Conservation (phyloP, 2,113 vertebrate species). For the Megalops atlanticus region DNA sequence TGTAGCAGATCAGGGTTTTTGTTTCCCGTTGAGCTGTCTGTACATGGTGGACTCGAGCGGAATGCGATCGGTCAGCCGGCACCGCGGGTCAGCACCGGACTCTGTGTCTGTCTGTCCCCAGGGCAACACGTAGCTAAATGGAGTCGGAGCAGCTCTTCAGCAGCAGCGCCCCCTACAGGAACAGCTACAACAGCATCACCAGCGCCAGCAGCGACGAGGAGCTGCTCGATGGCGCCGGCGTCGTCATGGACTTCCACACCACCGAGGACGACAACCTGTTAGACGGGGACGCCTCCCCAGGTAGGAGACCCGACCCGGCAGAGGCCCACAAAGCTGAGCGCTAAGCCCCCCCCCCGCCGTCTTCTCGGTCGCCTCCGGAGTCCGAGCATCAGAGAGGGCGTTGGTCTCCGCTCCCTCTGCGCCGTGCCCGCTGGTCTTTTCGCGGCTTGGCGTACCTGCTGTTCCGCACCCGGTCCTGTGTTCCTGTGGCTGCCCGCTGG, state of each 20-base stretch:
- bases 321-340: background rate
- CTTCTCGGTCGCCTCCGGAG: background rate
- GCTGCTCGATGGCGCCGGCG: slow-evolving; percentile 92
- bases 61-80: background rate
- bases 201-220: slow-evolving; percentile 98
- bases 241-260: slow-evolving; percentile 97
- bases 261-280: slow-evolving; percentile 98
- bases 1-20: background rate
- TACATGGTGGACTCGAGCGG: background rate
- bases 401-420: background rate
- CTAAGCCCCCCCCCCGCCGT: background rate
- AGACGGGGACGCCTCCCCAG: slow-evolving; percentile 90
- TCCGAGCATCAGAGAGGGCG: background rate
- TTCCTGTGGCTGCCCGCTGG: too few relatives aligned
- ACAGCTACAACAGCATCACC: slow-evolving; percentile 98
- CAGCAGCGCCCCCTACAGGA: slow-evolving; percentile 88
- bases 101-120: slow-evolving; percentile 47
- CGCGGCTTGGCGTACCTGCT: too few relatives aligned
- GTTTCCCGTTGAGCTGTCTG: background rate
- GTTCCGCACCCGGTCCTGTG: background rate
- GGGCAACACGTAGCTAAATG: slow-evolving; percentile 89
- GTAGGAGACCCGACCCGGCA: slow-evolving; percentile 58
- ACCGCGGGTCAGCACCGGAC: background rate
- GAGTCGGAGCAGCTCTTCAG: slow-evolving; percentile 99
- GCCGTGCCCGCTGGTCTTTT: too few relatives aligned